Evolutionary conservation across 2,797 vertebrate species (phyloP), one percentile per base, ranked within the genome.

Genomic region (Zalophus californianus): DNA sequence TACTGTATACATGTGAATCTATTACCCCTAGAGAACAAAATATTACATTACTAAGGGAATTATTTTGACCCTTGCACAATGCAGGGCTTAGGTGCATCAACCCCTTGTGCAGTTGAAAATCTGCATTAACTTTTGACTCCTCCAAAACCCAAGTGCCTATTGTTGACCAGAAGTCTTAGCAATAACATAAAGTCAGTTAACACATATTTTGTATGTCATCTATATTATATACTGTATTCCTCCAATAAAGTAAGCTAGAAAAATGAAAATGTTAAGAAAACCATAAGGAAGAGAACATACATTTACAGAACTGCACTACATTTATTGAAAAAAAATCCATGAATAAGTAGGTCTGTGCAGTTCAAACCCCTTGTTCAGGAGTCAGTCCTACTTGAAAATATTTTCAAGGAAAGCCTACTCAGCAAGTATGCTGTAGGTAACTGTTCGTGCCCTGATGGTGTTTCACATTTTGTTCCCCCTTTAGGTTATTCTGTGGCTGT

Each of bases 401-500:
- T 13, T 52, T 77, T 58, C n/a, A 62, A 48, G 72, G 85, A 58
- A 88, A 48, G 38, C 12, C 29, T 16, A 23, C 35, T 18, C 11
- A 29, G 20, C 10, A 90, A 7, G 32, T 11, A 29, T 13, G 5
- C 44, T n/a, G 12, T 27, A 12, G 35, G 11, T 78, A 20, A 73
- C 15, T 6, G 4, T 23, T 50, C 35, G 38, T 52, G 73, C 73
- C 44, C 1, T 98, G 77, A 89, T 52, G 0, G 23, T 56, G 52
- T 95, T 27, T 62, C 77, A 0, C 3, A 75, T 97, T 97, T 98
- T 32, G 92, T 98, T 77, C 97, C 54, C 95, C 90, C 1, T 75
- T 77, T 98, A 99, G 99, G 99, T 93, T 99, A 99, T 98, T 99
- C 99, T 0, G 99, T 99, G 98, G 98, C 99, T 0, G 99, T 99